Evolutionary conservation across 2,113 vertebrate species (phyloP).

Genomic region (Odocoileus hemionus): DNA sequence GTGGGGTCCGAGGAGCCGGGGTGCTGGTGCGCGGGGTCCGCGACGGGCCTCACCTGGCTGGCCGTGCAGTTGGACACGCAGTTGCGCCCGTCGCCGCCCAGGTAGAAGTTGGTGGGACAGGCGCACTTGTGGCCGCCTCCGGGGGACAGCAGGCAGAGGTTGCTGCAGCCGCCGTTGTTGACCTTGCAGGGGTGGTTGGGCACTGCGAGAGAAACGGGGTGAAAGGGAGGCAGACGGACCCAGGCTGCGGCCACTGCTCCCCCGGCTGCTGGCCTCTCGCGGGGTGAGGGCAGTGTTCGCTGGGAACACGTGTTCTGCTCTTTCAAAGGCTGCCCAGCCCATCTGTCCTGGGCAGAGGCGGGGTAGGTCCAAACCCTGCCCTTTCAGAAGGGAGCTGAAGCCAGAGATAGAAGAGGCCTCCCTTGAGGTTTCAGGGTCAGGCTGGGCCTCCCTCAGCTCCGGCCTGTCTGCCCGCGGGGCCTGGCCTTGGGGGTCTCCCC

Average conservation of each 20-base stretch:
- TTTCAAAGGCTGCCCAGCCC: not conserved
- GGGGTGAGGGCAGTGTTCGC: not conserved
- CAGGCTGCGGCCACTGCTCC: not conserved
- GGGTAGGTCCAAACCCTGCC: not conserved
- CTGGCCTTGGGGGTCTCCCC: not conserved
- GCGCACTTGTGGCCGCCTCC: constrained; percentile 92
- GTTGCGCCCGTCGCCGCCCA: constrained; percentile 90
- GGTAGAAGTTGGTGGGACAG: constrained; percentile 97
- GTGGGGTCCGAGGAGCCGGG: not conserved
- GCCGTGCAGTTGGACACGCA: constrained; percentile 98
- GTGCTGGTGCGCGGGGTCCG: not conserved
- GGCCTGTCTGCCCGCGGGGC: not conserved
- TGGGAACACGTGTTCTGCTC: not conserved
- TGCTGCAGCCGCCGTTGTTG: constrained; percentile 94
- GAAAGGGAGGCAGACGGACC: fast-evolving
- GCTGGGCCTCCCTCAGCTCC: too few species aligned
- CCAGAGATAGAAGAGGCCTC: not conserved
- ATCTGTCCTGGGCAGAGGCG: not conserved
- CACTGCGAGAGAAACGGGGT: constrained; percentile 78
- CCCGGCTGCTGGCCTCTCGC: not conserved
- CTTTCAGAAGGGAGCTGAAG: not conserved
- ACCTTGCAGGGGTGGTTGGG: constrained; percentile 92
- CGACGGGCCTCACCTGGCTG: constrained; percentile 87
- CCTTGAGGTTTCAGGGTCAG: not conserved
- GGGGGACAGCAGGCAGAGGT: constrained; percentile 94